Conservation (phyloP, 2,888 invertebrate species). For the Gymnocheta viridis region DNA sequence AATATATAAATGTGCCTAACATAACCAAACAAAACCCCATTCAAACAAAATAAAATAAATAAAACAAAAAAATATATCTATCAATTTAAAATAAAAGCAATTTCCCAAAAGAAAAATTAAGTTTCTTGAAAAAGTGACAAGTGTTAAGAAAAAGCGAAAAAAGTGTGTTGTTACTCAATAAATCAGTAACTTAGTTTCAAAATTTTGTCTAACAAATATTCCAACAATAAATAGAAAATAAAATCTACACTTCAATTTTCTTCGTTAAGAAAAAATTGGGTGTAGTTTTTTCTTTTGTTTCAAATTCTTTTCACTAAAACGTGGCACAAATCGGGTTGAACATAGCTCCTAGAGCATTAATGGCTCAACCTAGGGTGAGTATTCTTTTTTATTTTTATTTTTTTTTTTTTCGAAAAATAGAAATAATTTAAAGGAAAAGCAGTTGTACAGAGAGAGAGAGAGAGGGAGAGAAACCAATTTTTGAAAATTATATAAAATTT, state of each 20-base stretch:
- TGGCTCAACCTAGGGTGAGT: constrained; percentile 83
- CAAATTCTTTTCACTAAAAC: constrained; percentile 74
- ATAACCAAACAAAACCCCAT: constrained; percentile 54
- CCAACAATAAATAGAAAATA: constrained; percentile 27
- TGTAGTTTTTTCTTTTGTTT: constrained; percentile 64
- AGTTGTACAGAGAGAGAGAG: constrained; percentile 25
- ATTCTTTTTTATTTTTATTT: background rate
- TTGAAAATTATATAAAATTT: background rate
- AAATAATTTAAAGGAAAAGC: constrained; percentile 17
- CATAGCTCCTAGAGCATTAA: constrained; percentile 83
- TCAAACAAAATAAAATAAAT: constrained; percentile 27
- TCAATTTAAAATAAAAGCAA: constrained; percentile 40
- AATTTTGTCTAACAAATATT: constrained; percentile 40
- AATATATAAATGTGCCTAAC: constrained; percentile 67
- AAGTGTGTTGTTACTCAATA: constrained; percentile 32
- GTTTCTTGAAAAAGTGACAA: constrained; percentile 52
- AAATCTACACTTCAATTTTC: constrained; percentile 66
- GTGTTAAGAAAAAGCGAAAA: constrained; percentile 42
- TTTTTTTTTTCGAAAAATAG: background rate
- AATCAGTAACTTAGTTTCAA: constrained; percentile 12
- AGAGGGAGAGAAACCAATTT: constrained; percentile 3
- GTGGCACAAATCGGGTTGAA: constrained; percentile 83
- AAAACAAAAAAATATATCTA: constrained; percentile 17
- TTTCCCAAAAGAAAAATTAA: constrained; percentile 22
- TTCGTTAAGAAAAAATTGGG: constrained; percentile 51